Evolutionary conservation across 2,113 vertebrate species (phyloP).

Genomic region (Corvus cornix): DNA sequence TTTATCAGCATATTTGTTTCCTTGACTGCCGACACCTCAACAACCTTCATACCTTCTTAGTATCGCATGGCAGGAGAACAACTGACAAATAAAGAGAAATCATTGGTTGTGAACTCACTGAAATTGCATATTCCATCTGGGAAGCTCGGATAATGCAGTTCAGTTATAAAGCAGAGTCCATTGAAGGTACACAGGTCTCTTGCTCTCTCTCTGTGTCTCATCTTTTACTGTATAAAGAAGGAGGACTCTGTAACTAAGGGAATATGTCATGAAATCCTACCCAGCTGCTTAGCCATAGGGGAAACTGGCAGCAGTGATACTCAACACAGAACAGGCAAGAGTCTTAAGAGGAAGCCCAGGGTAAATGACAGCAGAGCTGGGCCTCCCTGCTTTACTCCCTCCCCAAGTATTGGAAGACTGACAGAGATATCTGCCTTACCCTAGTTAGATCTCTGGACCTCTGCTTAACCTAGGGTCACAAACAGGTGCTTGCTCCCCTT

Average conservation of each 20-base stretch:
- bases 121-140: constrained; percentile 39
- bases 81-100: constrained; percentile 54
- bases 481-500: background rate
- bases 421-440: background rate
- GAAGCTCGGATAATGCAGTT: constrained; percentile 40
- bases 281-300: background rate
- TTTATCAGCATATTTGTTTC: constrained; percentile 46
- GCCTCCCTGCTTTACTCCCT: background rate
- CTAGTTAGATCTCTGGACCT: background rate
- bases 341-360: background rate
- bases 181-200: background rate
- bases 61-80: constrained; percentile 15
- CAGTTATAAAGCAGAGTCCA: background rate
- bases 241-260: background rate
- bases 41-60: background rate
- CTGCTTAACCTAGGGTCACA: background rate
- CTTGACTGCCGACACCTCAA: background rate
- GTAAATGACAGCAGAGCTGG: background rate
- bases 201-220: background rate
- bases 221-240: background rate
- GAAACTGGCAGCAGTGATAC: background rate
- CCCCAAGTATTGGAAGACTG: background rate
- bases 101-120: constrained; percentile 14
- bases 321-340: background rate
- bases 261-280: background rate